Conservation (phyloP, 2,113 vertebrate genomes). For the Rhadina sibilatrix region DNA sequence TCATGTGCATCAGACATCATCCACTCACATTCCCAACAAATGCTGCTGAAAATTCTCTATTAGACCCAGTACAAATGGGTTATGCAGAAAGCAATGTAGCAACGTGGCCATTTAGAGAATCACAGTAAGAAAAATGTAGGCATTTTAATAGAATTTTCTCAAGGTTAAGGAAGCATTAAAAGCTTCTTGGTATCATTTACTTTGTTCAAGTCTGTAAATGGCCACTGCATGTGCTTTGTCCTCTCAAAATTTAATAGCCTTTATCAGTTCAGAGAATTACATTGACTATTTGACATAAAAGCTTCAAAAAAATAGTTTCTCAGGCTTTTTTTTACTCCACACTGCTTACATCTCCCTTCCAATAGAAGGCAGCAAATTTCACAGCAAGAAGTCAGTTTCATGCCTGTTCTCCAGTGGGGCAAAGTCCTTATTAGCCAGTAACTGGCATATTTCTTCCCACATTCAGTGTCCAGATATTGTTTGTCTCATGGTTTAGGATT, state of each 20-base stretch:
- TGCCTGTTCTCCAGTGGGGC: neutral
- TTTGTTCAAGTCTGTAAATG: neutral
- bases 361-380: neutral
- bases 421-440: neutral
- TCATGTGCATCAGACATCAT: neutral
- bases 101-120: constrained; percentile 30
- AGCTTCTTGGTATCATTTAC: neutral
- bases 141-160: neutral
- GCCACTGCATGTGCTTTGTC: neutral
- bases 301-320: neutral
- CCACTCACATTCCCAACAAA: neutral
- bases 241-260: constrained; percentile 64
- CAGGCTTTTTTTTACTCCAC: neutral
- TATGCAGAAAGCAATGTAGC: constrained; percentile 35
- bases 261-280: constrained; percentile 34
- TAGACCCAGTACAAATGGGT: neutral
- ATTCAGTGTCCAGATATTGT: neutral
- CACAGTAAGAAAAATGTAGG: neutral
- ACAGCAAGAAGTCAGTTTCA: neutral
- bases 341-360: neutral
- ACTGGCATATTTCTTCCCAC: neutral
- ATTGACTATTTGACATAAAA: neutral
- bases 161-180: neutral
- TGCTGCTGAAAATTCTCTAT: neutral
- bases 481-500: neutral